phyloP scores from a whole-genome alignment of 2,888 invertebrate genomes.

The Scaeva pyrastri region DNA sequence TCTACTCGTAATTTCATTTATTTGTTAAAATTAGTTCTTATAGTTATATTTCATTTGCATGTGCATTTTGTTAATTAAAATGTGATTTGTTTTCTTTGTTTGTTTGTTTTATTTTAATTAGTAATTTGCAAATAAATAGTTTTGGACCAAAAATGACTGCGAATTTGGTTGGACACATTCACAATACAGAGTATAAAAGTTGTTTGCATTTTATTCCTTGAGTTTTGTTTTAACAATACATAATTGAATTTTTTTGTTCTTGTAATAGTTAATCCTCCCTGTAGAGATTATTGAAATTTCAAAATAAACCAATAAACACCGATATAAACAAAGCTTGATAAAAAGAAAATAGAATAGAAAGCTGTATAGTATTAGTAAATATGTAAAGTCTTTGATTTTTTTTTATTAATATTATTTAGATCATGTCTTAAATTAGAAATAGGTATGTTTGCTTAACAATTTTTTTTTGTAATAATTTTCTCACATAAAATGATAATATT shows the following conservation, averaged over 20 bases:
- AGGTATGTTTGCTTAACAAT: constrained; percentile 4
- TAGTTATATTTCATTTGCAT: constrained; percentile 30
- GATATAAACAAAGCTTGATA: constrained; percentile 65
- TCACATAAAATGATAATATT: constrained; percentile 46
- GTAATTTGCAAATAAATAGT: constrained; percentile 38
- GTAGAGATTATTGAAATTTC: neutral
- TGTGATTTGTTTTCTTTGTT: constrained; percentile 32
- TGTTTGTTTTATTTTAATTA: constrained; percentile 36
- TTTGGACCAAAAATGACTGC: constrained; percentile 76
- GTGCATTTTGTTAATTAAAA: constrained; percentile 42
- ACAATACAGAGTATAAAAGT: neutral
- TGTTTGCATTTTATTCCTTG: constrained; percentile 43
- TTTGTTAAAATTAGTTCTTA: neutral
- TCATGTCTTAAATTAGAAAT: constrained; percentile 1
- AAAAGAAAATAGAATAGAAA: constrained; percentile 41
- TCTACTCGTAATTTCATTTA: too few relatives aligned
- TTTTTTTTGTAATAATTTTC: neutral
- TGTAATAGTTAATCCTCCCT: neutral
- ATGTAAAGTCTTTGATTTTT: constrained; percentile 39
- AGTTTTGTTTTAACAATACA: constrained; percentile 27
- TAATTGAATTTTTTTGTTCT: neutral
- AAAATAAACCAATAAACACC: constrained; percentile 55
- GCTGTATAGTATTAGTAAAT: constrained; percentile 52
- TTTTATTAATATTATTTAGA: constrained; percentile 42
- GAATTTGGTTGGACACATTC: constrained; percentile 42